phyloP scores from a whole-genome alignment of 2,888 invertebrate species.

The Cantharis lateralis region DNA sequence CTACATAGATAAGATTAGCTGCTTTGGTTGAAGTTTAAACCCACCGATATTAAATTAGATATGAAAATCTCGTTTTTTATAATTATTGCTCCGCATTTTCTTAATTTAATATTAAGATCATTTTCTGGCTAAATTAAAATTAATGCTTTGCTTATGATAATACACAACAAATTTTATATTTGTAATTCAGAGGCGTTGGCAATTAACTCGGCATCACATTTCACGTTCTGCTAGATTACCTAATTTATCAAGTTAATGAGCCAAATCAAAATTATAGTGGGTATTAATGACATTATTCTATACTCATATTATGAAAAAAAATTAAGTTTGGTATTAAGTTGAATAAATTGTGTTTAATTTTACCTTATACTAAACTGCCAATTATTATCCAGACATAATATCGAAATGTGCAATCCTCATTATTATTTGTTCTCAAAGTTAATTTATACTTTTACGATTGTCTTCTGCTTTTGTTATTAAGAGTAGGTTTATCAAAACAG shows the following conservation, averaged over 20 bases:
- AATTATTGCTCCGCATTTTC: neutral
- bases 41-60: neutral
- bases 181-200: neutral
- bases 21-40: neutral
- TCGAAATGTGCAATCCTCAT: no score
- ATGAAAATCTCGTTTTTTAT: neutral
- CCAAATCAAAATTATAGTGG: neutral
- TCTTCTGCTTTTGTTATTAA: no score
- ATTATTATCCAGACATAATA: no score
- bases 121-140: neutral
- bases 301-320: neutral
- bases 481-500: no score
- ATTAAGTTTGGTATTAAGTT: neutral
- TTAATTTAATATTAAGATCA: neutral
- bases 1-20: neutral
- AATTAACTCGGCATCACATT: neutral
- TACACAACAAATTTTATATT: neutral
- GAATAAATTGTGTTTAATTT: no score
- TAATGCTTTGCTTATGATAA: neutral
- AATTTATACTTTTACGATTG: no score
- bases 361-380: no score
- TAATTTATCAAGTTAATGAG: neutral
- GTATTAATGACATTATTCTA: neutral
- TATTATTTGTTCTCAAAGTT: neutral
- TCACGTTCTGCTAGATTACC: neutral